phyloP scores from a whole-genome alignment of 1,140 invertebrate genomes.

The Neotoxoptera formosana region DNA sequence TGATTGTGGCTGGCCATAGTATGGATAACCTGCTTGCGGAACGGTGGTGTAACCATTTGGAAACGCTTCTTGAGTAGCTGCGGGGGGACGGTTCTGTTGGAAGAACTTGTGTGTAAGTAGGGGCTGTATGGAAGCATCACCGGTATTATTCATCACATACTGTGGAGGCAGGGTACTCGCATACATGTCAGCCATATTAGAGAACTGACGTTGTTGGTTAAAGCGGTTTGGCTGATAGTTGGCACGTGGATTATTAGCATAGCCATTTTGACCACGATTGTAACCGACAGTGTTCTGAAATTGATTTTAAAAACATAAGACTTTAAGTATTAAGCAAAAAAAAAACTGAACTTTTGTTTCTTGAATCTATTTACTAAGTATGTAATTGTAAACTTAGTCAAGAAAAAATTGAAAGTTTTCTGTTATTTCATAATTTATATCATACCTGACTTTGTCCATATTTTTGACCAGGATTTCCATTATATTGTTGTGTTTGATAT shows the following conservation, averaged over 20 bases:
- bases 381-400: neutral
- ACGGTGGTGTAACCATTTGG: conserved; percentile 64
- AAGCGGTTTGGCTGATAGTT: conserved; percentile 62
- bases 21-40: conserved; percentile 59
- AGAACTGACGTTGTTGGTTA: conserved; percentile 63
- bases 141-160: conserved; percentile 66
- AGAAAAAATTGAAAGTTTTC: neutral
- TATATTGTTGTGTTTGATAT: conserved; percentile 48
- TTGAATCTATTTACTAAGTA: neutral
- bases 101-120: conserved; percentile 72
- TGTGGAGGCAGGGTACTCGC: conserved; percentile 67
- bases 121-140: conserved; percentile 67
- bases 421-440: conserved; percentile 59
- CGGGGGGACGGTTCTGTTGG: conserved; percentile 67
- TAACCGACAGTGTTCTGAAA: conserved; percentile 60
- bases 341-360: no score
- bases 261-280: conserved; percentile 62
- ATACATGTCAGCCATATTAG: conserved; percentile 63
- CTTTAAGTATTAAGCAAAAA: neutral
- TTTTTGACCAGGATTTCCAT: conserved; percentile 56
- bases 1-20: conserved; percentile 61
- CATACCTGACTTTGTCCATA: conserved; percentile 61
- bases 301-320: neutral
- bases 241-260: conserved; percentile 62
- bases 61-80: conserved; percentile 68